Conservation (phyloP, 2,797 vertebrate species). For the Garrulus glandarius region DNA sequence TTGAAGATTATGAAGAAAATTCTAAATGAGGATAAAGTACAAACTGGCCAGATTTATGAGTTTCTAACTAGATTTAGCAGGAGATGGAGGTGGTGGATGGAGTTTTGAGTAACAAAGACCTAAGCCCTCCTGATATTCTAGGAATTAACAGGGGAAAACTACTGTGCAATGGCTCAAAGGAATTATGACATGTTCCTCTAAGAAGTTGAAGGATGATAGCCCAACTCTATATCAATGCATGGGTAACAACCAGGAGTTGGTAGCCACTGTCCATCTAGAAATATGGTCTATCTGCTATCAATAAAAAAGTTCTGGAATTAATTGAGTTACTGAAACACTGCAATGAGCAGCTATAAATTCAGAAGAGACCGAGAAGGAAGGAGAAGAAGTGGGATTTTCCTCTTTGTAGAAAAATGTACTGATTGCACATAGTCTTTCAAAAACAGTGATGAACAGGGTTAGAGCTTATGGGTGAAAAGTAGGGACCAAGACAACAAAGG, state of each 20-base stretch:
- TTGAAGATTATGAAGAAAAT: background rate
- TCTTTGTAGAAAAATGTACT: background rate
- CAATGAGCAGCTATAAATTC: background rate
- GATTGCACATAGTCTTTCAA: background rate
- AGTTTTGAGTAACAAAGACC: background rate
- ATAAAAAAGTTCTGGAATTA: background rate
- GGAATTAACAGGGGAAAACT: background rate
- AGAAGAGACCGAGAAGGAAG: background rate
- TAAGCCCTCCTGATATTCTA: background rate
- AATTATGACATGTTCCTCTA: background rate
- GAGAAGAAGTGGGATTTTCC: rapidly evolving
- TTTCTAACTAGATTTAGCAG: background rate
- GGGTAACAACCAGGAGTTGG: background rate
- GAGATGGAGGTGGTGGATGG: rapidly evolving
- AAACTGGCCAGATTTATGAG: background rate
- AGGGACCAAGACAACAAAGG: background rate
- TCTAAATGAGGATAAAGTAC: background rate
- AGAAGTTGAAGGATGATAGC: background rate
- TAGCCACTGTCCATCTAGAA: background rate
- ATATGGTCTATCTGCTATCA: background rate
- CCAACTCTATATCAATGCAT: background rate
- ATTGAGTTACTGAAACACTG: background rate
- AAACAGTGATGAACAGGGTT: background rate
- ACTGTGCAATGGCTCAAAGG: background rate
- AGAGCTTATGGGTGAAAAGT: background rate